Evolutionary conservation across 1,140 invertebrate genomes (phyloP), one percentile per base, ranked within the genome.

Genomic region (Drosophila baimaii): DNA sequence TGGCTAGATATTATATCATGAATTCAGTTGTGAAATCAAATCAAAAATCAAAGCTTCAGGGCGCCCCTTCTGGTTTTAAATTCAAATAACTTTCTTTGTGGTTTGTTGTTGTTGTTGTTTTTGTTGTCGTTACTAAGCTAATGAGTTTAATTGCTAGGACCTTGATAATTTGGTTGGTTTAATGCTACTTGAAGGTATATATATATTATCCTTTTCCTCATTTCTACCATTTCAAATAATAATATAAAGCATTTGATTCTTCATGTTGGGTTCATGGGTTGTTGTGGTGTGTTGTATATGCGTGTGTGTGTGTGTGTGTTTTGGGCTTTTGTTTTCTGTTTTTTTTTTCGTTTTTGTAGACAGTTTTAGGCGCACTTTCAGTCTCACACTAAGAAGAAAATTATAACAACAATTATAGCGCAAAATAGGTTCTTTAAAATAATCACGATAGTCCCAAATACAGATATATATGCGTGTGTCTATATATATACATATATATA

Each of bases 141-240:
- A 64, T 78, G 73, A 66, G 69, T 89, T 81, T 89, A 78, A 79
- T 71, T 70, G 59, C 76, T 88, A 86, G 59, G 64, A 88, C 82
- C 81, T 85, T 85, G 73, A 81, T 85, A 83, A 76, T 52, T 82
- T 49, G 46, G 46, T 86, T 88, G 76, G 83, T 83, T 79, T 88
- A 70, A 86, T 77, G 79, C 71, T 88, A 88, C 62, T 61, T 88
- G 77, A 88, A 88, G 83, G 77, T 88, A 83, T 88, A n/a, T 15
- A 72, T 88, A 83, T 88, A n/a, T 15, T 78, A 58, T 51, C 37
- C 35, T 37, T 63, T 33, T 72, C 46, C 54, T 77, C 25, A 12
- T 29, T 59, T 29, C 29, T 70, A 43, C 64, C 19, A n/a, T 62
- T 31, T 66, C 63, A 79, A 64, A 65, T 57, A 77, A 79, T 76